Evolutionary conservation across 2,797 vertebrate genomes (phyloP), one percentile per base, ranked within the genome.

Genomic region (Danio aesculapii): DNA sequence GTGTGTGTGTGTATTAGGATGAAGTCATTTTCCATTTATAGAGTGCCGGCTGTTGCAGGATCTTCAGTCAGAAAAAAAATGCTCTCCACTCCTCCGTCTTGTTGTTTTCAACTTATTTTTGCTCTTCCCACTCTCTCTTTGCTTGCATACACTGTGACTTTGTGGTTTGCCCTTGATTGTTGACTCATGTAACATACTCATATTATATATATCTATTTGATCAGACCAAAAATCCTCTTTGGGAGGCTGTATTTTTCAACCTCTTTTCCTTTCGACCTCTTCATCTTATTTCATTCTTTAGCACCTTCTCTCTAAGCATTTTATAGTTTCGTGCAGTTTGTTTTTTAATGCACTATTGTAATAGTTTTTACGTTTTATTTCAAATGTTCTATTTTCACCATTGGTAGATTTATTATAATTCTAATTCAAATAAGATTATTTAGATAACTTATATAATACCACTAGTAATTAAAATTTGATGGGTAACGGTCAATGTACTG

Each of bases 21-120:
- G 91, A 92, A 91, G 91, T 93, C 91, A 93, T 91, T 88, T 93
- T 93, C 91, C 91, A 91, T 93, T 92, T 92, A 91, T 92, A 92
- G 91, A 90, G 84, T 71, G 83, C 88, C 82, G 87, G 90, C 92
- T 92, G 90, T 87, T 90, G 88, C 73, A 79, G 63, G 90, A 90
- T 90, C 87, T 86, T 39, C 55, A 72, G 59, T 63, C 74, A 59
- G 52, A 64, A 70, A 75, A 78, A 19, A 79, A 78, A 88, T 89
- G 86, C 88, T 87, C 82, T 83, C 75, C 63, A 72, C 87, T 88
- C 19, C 43, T 46, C 66, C 47, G 13, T 17, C 30, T 64, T 73
- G 49, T 75, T 83, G 55, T 75, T 87, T 80, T 83, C 55, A 81
- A 43, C 79, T 72, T 71, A 19, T 75, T 86, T 58, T 76, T 49